Evolutionary conservation across 2,113 vertebrate species (phyloP), one percentile per base, ranked within the genome.

Genomic region (Istiophorus platypterus): DNA sequence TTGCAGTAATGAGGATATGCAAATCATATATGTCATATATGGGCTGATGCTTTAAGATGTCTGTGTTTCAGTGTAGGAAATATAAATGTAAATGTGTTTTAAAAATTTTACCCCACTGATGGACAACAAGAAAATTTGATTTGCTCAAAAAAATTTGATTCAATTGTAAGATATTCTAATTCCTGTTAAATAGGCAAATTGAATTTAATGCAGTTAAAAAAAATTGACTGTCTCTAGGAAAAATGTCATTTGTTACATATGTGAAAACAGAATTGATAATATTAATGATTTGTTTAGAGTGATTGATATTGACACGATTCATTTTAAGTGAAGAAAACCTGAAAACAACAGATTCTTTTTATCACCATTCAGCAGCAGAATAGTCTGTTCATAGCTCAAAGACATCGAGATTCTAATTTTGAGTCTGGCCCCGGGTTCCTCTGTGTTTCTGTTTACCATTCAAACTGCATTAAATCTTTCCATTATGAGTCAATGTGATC

Each of bases 401-500:
- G 56, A 86, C 84, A 70, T 61, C 63, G 69, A 56, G 67, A 80
- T 69, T 76, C 67, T 83, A 76, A 86, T 80, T 85, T 56, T 82
- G 70, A 85, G 81, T 89, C 90, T 85, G 73, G 73, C 85, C 63
- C 37, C 15, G 2, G 15, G 31, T 67, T 66, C 67, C 76, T 75
- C 75, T 41, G 45, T 81, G 78, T 86, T 86, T 79, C 87, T 92
- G 86, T 92, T 93, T 92, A 88, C 90, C 85, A 93, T 94, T 93
- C 92, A 85, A 85, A 91, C 87, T 80, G 88, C 90, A 92, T 92
- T 93, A 87, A 90, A 91, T 90, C 88, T 92, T 94, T 93, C 91
- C 92, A 94, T 93, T 92, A 92, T 89, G 92, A 92, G 89, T 92
- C 78, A 91, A 85, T 92, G 91, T 92, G 91, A 94, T 92, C 89